These are phyloP conservation scores for Hirtodrosophila confusa DNA, from an alignment of 2,888 invertebrate genomes.

Conservation along the genomic window DNA sequence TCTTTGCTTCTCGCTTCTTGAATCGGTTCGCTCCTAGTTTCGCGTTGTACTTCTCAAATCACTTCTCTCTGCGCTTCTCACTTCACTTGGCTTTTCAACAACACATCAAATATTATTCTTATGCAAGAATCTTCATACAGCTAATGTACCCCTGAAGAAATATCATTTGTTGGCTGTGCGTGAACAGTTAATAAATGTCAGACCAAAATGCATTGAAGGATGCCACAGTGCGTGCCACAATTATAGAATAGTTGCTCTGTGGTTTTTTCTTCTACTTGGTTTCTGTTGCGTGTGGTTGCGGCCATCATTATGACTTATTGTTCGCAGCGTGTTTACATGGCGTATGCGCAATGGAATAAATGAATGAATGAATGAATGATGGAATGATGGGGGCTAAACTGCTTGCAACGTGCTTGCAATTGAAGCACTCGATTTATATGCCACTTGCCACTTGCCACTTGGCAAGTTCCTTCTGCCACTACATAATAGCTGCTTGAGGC, in stretches of 20 bases:
- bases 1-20: neutral
- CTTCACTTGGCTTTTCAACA: neutral
- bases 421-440: constrained; percentile 62
- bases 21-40: too few species aligned
- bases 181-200: constrained; percentile 76
- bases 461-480: constrained; percentile 24
- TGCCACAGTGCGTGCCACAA: constrained; percentile 67
- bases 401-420: constrained; percentile 25
- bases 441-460: constrained; percentile 48
- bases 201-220: constrained; percentile 63
- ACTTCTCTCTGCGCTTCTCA: neutral
- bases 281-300: constrained; percentile 21
- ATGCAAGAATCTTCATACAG: neutral
- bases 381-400: constrained; percentile 15
- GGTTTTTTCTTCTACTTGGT: constrained; percentile 9
- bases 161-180: constrained; percentile 65
- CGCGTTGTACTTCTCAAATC: too few species aligned
- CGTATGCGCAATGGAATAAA: constrained; percentile 61
- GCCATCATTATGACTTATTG: constrained; percentile 73
- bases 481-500: constrained; percentile 58
- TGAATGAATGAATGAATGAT: constrained; percentile 20
- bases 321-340: constrained; percentile 65
- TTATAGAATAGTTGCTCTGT: constrained; percentile 38
- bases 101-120: too few species aligned
- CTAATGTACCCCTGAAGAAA: constrained; percentile 14